Percentiles rank a stretch among this genome's conserved stretches.
These are phyloP conservation scores for Lasioglossum figueresi DNA, from an alignment of 2,888 invertebrate genomes.

Conservation along the genomic window DNA sequence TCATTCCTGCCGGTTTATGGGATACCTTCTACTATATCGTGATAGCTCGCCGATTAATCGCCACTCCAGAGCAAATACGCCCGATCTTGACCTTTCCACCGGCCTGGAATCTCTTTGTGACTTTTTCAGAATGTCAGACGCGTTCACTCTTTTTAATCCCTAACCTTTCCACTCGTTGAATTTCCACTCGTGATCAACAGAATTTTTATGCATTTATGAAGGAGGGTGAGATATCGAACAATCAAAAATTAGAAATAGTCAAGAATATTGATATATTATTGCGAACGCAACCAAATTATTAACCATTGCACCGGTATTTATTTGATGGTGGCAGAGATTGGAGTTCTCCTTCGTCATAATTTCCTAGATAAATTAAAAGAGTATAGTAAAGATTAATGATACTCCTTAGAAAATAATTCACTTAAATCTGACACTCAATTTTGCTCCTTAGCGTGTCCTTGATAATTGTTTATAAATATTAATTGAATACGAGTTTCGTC, in stretches of 20 bases:
- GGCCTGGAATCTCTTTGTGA: constrained; percentile 47
- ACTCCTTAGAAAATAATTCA: no score
- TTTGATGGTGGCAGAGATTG: no score
- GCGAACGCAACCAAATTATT: no score
- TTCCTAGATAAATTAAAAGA: no score
- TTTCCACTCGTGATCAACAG: not conserved
- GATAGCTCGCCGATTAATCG: constrained; percentile 65
- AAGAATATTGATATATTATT: no score
- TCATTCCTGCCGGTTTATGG: constrained; percentile 60
- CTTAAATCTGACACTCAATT: no score
- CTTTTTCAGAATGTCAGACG: constrained; percentile 11
- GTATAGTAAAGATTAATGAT: no score
- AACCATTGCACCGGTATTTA: no score
- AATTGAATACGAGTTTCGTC: not conserved
- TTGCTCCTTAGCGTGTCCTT: no score
- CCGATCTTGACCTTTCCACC: constrained; percentile 68
- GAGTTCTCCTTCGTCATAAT: no score
- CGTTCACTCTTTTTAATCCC: not conserved
- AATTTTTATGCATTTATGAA: not conserved
- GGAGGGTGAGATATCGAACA: no score
- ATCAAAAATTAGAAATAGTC: no score
- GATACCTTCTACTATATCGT: constrained; percentile 42
- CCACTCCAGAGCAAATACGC: constrained; percentile 57
- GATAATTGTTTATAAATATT: not conserved
- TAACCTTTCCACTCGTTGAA: not conserved